These are phyloP conservation scores for Choristoneura rosaceana DNA, from an alignment of 2,888 invertebrate species.

Conservation along the genomic window DNA sequence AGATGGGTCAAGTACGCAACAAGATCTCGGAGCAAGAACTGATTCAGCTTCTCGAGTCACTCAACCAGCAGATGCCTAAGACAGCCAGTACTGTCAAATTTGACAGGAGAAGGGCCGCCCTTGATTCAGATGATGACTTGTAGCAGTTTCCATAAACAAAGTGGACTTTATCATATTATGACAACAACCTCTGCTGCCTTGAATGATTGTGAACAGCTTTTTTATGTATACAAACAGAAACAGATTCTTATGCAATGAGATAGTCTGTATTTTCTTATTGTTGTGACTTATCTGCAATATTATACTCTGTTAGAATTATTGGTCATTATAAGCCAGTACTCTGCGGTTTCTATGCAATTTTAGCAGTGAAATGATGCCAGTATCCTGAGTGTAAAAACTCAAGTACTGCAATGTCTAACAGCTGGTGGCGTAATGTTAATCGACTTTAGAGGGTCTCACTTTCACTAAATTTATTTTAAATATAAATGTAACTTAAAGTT, in stretches of 20 bases:
- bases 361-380: background rate
- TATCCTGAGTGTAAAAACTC: background rate
- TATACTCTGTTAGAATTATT: background rate
- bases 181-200: conserved; percentile 21
- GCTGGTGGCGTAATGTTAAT: too few species aligned
- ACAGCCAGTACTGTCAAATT: conserved; percentile 94
- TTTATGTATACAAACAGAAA: conserved; percentile 10
- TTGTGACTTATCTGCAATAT: background rate
- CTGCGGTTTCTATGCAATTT: background rate
- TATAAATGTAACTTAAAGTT: too few species aligned
- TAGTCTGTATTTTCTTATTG: background rate
- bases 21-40: conserved; percentile 95
- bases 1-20: conserved; percentile 93
- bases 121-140: conserved; percentile 92
- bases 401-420: background rate
- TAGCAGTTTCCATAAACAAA: conserved; percentile 51
- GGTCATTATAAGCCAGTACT: background rate
- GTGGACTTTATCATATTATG: conserved; percentile 8
- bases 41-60: conserved; percentile 92
- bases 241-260: conserved; percentile 6
- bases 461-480: too few species aligned
- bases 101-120: conserved; percentile 94
- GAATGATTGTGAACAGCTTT: conserved; percentile 1
- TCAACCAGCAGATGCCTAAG: conserved; percentile 94
- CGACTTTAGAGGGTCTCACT: too few species aligned